phyloP scores from a whole-genome alignment of 2,888 invertebrate genomes.

The Conus canariensis region DNA sequence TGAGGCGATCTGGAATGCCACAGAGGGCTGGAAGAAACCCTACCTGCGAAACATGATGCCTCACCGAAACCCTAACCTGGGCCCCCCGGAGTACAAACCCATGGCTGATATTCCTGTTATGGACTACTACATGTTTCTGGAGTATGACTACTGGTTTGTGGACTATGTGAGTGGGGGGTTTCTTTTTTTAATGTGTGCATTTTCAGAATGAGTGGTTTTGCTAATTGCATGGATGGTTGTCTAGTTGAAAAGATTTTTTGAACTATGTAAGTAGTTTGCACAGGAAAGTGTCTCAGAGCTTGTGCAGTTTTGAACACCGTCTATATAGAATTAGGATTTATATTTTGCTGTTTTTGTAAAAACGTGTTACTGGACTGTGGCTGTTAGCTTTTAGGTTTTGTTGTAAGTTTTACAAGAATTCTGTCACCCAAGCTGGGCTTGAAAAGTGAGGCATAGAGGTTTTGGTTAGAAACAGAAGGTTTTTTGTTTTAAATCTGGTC shows the following conservation, averaged over 20 bases:
- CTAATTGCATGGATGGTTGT: too few relatives aligned
- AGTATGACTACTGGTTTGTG: conserved; percentile 58
- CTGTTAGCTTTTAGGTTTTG: too few relatives aligned
- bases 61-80: conserved; percentile 26
- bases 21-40: conserved; percentile 47
- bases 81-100: conserved; percentile 45
- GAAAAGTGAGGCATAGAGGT: too few relatives aligned
- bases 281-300: too few relatives aligned
- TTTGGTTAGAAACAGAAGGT: too few relatives aligned
- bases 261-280: neutral
- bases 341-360: too few relatives aligned
- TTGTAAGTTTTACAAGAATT: too few relatives aligned
- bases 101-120: conserved; percentile 45
- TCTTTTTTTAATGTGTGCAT: neutral
- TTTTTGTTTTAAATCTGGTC: too few relatives aligned
- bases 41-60: conserved; percentile 25
- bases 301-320: too few relatives aligned
- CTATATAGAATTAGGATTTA: too few relatives aligned
- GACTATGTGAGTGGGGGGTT: conserved; percentile 65
- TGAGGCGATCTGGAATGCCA: conserved; percentile 47
- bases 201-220: neutral
- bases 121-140: conserved; percentile 49
- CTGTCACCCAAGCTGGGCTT: too few relatives aligned
- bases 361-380: too few relatives aligned
- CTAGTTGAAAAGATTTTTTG: neutral